Percentiles rank a stretch among this genome's conserved stretches.
phyloP scores from a whole-genome alignment of 2,113 vertebrate genomes.

The Myocastor coypus region DNA sequence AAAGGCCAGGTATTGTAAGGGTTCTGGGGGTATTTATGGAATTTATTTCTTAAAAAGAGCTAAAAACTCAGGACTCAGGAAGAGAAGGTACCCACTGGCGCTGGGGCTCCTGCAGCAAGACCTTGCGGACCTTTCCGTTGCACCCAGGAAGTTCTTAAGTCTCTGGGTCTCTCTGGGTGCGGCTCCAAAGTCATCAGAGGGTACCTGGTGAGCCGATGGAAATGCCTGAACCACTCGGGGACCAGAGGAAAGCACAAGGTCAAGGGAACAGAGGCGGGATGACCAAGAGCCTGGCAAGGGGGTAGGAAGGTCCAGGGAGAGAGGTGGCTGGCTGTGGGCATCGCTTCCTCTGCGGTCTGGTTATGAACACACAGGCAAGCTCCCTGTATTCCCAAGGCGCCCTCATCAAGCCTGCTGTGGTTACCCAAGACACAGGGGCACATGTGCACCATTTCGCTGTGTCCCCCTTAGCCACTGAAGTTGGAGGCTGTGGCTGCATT shows the following conservation, averaged over 20 bases:
- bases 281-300: neutral
- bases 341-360: neutral
- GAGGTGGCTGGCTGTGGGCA: fast-evolving
- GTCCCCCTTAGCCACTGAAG: fast-evolving
- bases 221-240: neutral
- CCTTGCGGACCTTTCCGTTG: neutral
- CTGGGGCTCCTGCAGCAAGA: neutral
- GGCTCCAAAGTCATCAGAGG: neutral
- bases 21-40: neutral
- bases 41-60: neutral
- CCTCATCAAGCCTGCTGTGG: fast-evolving
- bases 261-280: neutral
- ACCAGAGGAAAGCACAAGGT: too few relatives aligned
- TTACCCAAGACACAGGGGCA: fast-evolving
- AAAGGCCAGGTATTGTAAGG: neutral
- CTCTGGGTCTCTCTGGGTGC: neutral
- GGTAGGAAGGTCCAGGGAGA: neutral
- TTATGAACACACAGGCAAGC: fast-evolving
- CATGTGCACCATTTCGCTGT: neutral
- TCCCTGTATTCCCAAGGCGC: neutral
- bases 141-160: neutral
- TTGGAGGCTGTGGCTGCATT: fast-evolving
- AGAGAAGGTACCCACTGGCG: neutral
- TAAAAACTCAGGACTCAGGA: neutral
- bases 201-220: neutral